Evolutionary conservation across 2,888 invertebrate species (phyloP).

Genomic region (Papilio demoleus): DNA sequence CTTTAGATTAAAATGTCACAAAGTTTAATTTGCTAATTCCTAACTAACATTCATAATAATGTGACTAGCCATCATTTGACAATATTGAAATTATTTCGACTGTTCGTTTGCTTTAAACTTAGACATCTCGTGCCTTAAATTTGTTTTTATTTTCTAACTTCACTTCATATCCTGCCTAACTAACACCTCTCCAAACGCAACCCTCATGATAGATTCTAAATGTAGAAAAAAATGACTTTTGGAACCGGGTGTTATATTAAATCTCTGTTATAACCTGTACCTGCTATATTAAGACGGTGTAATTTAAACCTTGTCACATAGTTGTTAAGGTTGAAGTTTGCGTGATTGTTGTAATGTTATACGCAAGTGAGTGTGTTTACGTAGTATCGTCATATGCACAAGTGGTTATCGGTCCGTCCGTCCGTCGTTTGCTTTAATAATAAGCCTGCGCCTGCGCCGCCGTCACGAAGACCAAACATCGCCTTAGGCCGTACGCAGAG

Average conservation of each 20-base stretch:
- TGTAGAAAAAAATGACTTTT: constrained; percentile 23
- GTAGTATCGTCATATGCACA: constrained; percentile 74
- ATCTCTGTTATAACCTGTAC: constrained; percentile 31
- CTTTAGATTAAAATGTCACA: too few relatives aligned
- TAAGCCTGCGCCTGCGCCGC: constrained; percentile 69
- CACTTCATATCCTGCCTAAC: constrained; percentile 14
- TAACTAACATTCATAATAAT: too few relatives aligned
- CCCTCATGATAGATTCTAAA: constrained; percentile 35
- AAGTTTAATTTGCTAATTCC: too few relatives aligned
- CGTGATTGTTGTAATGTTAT: constrained; percentile 4
- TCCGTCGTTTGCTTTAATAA: constrained; percentile 79
- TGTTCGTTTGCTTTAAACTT: background rate
- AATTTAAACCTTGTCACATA: background rate
- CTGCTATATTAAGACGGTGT: background rate
- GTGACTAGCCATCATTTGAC: too few relatives aligned
- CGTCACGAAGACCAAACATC: constrained; percentile 80
- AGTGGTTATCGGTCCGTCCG: constrained; percentile 76
- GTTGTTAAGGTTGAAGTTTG: background rate
- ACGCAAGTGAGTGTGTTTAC: constrained; percentile 65
- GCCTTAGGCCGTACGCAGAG: constrained; percentile 54
- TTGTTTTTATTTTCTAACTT: constrained; percentile 14
- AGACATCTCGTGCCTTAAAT: constrained; percentile 1
- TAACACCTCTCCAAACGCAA: constrained; percentile 29
- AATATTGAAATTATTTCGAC: background rate
- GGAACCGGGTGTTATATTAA: constrained; percentile 35